Conservation (phyloP, 2,113 vertebrate species). For the Ahaetulla prasina region DNA sequence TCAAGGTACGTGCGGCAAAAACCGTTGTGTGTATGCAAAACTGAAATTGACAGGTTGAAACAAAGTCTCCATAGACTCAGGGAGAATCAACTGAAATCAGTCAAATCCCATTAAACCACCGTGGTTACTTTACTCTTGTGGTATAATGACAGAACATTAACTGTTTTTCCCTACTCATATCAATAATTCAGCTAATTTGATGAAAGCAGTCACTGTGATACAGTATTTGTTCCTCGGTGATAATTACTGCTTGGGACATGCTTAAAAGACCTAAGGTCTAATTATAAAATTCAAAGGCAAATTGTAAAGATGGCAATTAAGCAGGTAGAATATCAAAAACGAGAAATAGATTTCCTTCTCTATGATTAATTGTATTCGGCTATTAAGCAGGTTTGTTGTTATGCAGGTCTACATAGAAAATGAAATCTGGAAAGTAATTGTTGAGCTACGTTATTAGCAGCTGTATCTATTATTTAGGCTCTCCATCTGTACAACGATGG, state of each 20-base stretch:
- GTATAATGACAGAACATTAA: conserved; percentile 28
- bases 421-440: neutral
- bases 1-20: conserved; percentile 54
- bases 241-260: neutral
- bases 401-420: neutral
- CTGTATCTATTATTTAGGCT: neutral
- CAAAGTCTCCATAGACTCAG: conserved; percentile 18
- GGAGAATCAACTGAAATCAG: conserved; percentile 48
- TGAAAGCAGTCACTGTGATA: neutral
- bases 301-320: neutral
- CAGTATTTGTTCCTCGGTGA: neutral
- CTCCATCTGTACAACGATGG: neutral
- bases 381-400: neutral
- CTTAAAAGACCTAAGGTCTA: neutral
- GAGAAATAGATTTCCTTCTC: neutral
- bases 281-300: neutral
- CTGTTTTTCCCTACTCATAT: neutral
- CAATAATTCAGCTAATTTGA: conserved; percentile 30
- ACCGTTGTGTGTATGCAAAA: conserved; percentile 37
- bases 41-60: conserved; percentile 48
- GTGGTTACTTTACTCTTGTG: conserved; percentile 24
- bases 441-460: neutral
- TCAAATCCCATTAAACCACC: conserved; percentile 35
- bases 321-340: neutral
- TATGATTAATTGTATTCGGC: conserved; percentile 7